Evolutionary conservation across 2,888 invertebrate species (phyloP).

Genomic region (Asteroscopus sphinx): DNA sequence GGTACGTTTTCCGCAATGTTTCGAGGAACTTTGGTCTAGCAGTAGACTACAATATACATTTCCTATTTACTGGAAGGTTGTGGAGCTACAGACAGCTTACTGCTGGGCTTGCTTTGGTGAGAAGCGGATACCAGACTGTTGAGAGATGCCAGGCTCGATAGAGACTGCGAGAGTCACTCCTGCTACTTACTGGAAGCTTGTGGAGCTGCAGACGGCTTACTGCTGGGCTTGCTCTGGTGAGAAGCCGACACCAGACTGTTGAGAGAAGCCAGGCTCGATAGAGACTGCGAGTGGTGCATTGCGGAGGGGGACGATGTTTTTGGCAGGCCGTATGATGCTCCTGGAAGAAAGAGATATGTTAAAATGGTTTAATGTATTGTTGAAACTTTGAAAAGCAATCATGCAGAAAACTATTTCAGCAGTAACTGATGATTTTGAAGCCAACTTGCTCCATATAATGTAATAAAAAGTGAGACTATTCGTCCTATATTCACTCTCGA

Average conservation of each 20-base stretch:
- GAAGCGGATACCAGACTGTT: slow-evolving; percentile 82
- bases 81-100: slow-evolving; percentile 62
- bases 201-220: slow-evolving; percentile 62
- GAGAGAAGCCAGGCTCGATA: slow-evolving; percentile 83
- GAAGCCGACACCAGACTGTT: slow-evolving; percentile 82
- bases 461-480: no score
- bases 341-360: slow-evolving; percentile 61
- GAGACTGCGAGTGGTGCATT: slow-evolving; percentile 78
- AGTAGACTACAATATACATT: no score
- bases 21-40: no score
- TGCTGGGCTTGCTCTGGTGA: slow-evolving; percentile 74
- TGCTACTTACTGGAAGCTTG: slow-evolving; percentile 73
- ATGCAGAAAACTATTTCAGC: no score
- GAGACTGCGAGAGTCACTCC: slow-evolving; percentile 68
- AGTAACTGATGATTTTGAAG: no score
- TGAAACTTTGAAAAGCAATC: not conserved
- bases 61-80: slow-evolving; percentile 73
- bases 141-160: slow-evolving; percentile 82
- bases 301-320: slow-evolving; percentile 87
- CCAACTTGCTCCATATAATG: no score
- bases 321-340: slow-evolving; percentile 85
- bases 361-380: not conserved
- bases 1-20: no score
- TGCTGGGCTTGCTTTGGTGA: slow-evolving; percentile 74
- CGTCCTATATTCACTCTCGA: no score